Evolutionary conservation across 2,888 invertebrate genomes (phyloP), one percentile per base, ranked within the genome.

Genomic region (Leptinotarsa tumamoca): DNA sequence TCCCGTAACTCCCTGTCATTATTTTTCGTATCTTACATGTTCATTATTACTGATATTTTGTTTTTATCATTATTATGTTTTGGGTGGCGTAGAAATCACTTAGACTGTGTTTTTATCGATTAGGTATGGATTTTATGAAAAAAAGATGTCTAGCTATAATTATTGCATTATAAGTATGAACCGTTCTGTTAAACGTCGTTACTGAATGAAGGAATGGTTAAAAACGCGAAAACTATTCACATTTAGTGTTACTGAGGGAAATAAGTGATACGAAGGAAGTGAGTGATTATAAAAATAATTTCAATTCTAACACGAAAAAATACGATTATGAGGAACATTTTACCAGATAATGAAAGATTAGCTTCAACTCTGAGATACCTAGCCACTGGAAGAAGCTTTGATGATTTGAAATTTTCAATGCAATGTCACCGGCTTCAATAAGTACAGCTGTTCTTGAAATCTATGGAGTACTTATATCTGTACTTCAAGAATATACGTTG

Each of bases 231-330:
- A 68, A 68, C 18, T 68, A 52, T 68, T 50, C 68, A 18, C 68
- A 68, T 68, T 68, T 50, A 68, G 51, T 68, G 52, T 68, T 54
- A 68, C 50, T 68, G 54, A 68, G 33, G 52, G 68, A 54, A 68
- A 54, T 69, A 43, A 61, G 61, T 27, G 61, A 61, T 23, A 61
- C 61, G 27, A 61, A 61, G 61, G 66, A 75, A 54, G 27, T 50
- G 27, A 33, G 56, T 61, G 75, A 72, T 66, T 72, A 68, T 66
- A 72, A 52, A 27, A 75, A 75, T 56, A 72, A 72, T 52, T 69
- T 75, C 72, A 61, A 52, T 67, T 54, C 14, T 50, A 67, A 49
- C n/a, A 49, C 18, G 63, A 54, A 70, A 54, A 70, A 52, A 49
- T 52, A 68, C 68, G 18, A 17, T 21, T 23, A 54, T 68, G 68